Evolutionary conservation across 2,113 vertebrate species (phyloP), one percentile per base, ranked within the genome.

Genomic region (Notarius lentiginosus): DNA sequence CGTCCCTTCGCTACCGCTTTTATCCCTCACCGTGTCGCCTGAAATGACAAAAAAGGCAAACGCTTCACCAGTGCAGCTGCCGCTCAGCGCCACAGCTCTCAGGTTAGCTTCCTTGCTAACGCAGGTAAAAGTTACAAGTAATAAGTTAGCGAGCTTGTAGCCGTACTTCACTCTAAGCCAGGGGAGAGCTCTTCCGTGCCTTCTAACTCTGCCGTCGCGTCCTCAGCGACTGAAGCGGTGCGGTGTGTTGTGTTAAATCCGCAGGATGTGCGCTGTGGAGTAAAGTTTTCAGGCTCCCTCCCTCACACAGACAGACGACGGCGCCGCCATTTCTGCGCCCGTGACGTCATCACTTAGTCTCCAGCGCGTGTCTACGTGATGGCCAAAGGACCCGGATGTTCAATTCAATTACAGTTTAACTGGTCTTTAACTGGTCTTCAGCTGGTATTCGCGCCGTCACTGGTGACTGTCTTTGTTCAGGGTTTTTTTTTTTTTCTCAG

Each of bases 241-340:
- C 53, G 77, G 20, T 9, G 51, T n/a, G 51, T 86, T 86, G 82
- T 83, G 83, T 85, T 87, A 86, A 89, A 91, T 89, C 92, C 92
- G 79, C 30, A 41, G 56, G 34, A 34, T 11, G 76, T 30, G 79
- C 41, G 55, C 79, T 14, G 91, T 93, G 86, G 93, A 94, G 92
- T 91, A 95, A 95, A 96, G 95, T 96, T 95, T 95, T 60, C 91
- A 90, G 92, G 92, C 86, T 94, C 92, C 93, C 95, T 95, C 94
- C 91, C 92, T 91, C 88, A 84, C 34, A 60, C 27, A 75, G 20
- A 90, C 94, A 91, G 93, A 93, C 94, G 93, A 91, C 94, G 93
- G 92, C 92, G 95, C 95, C 94, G 95, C 95, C 95, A 96, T 95
- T 96, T 93, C 95, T 91, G 88, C 87, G 15, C 84, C 79, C 84